Evolutionary conservation across 2,888 invertebrate genomes (phyloP).

Genomic region (Geotrupes spiniger): DNA sequence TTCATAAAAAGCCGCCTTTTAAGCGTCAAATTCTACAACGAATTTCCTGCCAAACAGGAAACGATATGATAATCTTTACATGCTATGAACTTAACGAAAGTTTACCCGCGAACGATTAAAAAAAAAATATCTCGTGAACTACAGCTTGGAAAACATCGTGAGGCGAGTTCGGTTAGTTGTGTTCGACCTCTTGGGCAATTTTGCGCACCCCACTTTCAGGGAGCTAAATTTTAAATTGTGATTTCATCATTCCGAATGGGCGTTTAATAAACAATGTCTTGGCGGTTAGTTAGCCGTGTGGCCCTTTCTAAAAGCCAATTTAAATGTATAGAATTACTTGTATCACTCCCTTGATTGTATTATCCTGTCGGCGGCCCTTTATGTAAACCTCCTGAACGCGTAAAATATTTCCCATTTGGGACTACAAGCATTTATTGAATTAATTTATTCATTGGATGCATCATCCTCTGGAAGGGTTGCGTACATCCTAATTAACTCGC

Average conservation of each 20-base stretch:
- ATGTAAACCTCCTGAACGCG: slow-evolving; percentile 41
- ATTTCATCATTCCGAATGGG: slow-evolving; percentile 16
- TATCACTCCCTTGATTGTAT: slow-evolving; percentile 47
- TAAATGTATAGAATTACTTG: slow-evolving; percentile 51
- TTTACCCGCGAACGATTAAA: too few relatives aligned
- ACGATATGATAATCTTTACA: too few relatives aligned
- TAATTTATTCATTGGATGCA: slow-evolving; percentile 27
- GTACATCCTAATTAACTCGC: too few relatives aligned
- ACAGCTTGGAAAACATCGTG: too few relatives aligned
- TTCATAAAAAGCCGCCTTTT: too few relatives aligned
- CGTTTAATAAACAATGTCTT: slow-evolving; percentile 22
- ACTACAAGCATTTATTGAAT: slow-evolving; percentile 26
- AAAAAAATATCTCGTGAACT: too few relatives aligned
- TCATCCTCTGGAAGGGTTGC: slow-evolving; percentile 1
- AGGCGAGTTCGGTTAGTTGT: too few relatives aligned
- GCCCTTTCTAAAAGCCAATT: slow-evolving; percentile 45
- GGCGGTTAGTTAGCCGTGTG: slow-evolving; percentile 14
- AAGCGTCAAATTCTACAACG: too few relatives aligned
- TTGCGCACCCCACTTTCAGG: not conserved
- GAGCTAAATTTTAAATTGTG: slow-evolving; percentile 17
- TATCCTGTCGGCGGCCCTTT: slow-evolving; percentile 43
- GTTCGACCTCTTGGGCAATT: not conserved
- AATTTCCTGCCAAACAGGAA: too few relatives aligned
- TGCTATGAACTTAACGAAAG: too few relatives aligned
- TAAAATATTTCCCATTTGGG: slow-evolving; percentile 46